These are phyloP conservation scores for Notiomystis cincta DNA, from an alignment of 2,113 vertebrate species.

Conservation along the genomic window DNA sequence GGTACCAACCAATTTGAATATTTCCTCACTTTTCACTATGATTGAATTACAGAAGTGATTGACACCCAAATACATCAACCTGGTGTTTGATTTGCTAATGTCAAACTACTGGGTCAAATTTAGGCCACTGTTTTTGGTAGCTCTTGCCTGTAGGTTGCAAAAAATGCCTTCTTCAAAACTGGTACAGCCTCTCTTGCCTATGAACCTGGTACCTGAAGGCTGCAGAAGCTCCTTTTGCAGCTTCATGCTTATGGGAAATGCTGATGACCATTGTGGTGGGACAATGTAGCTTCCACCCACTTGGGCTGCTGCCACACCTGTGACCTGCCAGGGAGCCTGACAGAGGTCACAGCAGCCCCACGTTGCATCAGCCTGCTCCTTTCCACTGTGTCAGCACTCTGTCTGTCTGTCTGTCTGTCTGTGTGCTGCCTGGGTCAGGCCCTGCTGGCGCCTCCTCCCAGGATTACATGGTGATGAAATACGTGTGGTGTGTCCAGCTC, in stretches of 20 bases:
- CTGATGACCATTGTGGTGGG: not conserved
- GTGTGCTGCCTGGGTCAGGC: not conserved
- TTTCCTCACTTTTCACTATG: not conserved
- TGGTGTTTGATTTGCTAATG: not conserved
- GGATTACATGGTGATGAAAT: not conserved
- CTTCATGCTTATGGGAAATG: not conserved
- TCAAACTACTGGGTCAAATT: not conserved
- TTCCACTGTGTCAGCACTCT: not conserved
- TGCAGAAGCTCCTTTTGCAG: not conserved
- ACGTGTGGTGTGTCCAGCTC: not conserved
- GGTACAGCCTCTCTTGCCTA: not conserved
- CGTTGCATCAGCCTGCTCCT: not conserved
- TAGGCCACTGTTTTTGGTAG: not conserved
- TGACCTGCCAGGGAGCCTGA: not conserved
- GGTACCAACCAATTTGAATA: not conserved
- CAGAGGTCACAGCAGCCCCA: not conserved
- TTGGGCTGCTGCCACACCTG: not conserved
- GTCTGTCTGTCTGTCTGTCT: not conserved
- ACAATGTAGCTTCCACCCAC: rapidly evolving
- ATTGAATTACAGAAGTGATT: not conserved
- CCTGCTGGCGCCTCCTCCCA: not conserved
- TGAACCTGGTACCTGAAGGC: not conserved
- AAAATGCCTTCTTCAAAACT: not conserved
- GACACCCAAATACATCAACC: not conserved
- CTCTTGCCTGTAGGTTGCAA: not conserved